Conservation (phyloP, 2,113 vertebrate genomes). For the Plestiodon gilberti region DNA sequence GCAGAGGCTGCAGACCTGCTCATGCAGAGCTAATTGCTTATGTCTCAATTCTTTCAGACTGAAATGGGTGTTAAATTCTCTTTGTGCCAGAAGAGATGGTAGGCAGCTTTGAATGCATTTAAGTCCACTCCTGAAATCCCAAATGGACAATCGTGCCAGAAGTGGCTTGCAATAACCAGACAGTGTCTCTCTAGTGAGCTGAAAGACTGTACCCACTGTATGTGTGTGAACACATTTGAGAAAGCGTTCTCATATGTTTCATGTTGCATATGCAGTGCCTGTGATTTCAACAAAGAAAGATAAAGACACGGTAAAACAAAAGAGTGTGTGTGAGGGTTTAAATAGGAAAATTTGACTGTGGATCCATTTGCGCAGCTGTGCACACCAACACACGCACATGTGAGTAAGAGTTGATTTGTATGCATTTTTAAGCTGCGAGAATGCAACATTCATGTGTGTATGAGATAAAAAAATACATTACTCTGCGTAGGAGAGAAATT, state of each 20-base stretch:
- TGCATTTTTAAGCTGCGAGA: not conserved
- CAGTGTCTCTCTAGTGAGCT: not conserved
- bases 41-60: not conserved
- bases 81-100: slow-evolving; percentile 28
- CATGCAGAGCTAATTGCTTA: slow-evolving; percentile 25
- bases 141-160: slow-evolving; percentile 4
- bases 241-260: not conserved
- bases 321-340: not conserved
- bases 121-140: slow-evolving; percentile 7
- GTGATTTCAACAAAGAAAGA: not conserved
- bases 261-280: too few species aligned
- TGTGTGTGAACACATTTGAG: not conserved
- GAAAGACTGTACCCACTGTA: not conserved
- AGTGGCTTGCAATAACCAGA: not conserved
- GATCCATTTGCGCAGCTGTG: not conserved
- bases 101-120: slow-evolving; percentile 14
- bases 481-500: slow-evolving; percentile 14
- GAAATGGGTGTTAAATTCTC: slow-evolving; percentile 24
- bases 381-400: not conserved
- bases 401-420: not conserved
- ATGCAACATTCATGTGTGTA: not conserved
- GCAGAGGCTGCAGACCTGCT: not conserved
- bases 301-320: not conserved
- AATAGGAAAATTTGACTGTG: not conserved
- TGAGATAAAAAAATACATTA: not conserved